These are phyloP conservation scores for Ephialtes manifestator DNA, from an alignment of 2,888 invertebrate species.

Conservation along the genomic window DNA sequence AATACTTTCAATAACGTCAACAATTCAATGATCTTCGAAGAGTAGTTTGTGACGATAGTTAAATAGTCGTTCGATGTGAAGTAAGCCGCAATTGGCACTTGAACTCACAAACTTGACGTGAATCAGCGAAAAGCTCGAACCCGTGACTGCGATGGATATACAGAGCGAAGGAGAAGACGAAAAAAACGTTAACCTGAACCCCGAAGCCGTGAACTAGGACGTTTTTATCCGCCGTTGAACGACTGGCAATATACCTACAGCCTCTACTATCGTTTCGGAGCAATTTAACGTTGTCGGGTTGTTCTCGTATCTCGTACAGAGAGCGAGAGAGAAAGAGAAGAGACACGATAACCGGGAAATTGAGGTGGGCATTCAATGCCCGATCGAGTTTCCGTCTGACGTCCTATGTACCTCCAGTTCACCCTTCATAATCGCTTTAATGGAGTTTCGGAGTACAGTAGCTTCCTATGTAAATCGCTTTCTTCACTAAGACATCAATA, in stretches of 20 bases:
- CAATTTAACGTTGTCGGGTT: constrained; percentile 39
- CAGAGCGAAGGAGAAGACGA: constrained; percentile 11
- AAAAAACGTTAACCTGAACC: constrained; percentile 50
- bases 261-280: constrained; percentile 25
- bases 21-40: neutral
- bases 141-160: neutral
- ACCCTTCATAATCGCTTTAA: constrained; percentile 60
- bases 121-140: neutral
- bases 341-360: constrained; percentile 46
- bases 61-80: neutral
- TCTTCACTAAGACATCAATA: neutral
- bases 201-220: neutral
- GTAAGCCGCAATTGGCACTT: neutral
- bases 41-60: neutral
- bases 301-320: neutral
- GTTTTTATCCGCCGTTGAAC: constrained; percentile 43
- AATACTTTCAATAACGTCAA: neutral
- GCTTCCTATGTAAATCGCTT: constrained; percentile 1
- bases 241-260: constrained; percentile 1
- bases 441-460: constrained; percentile 44
- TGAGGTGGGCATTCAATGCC: constrained; percentile 55
- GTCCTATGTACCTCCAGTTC: constrained; percentile 17
- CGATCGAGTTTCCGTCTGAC: constrained; percentile 56
- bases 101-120: constrained; percentile 4
- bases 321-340: neutral